Percentiles rank a stretch among this genome's conserved stretches.
Conservation (phyloP, 2,113 vertebrate genomes). For the Archocentrus centrarchus region DNA sequence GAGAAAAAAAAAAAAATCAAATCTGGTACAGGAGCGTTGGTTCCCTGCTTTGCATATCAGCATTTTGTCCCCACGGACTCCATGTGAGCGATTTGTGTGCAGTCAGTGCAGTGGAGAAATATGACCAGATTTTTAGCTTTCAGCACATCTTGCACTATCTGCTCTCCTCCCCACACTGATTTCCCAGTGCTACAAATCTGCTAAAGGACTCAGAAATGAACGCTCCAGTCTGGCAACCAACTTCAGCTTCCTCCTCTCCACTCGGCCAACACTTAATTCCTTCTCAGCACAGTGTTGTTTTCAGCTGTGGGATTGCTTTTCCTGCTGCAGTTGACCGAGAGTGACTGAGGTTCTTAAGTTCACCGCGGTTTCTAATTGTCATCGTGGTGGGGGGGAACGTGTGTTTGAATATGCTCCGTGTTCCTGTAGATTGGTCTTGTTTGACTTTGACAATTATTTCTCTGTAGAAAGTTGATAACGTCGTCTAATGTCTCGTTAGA, state of each 20-base stretch:
- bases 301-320: constrained; percentile 34
- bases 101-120: constrained; percentile 43
- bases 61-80: constrained; percentile 5
- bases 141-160: constrained; percentile 25
- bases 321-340: not conserved
- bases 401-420: not conserved
- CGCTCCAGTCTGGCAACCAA: constrained; percentile 21
- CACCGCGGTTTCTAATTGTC: not conserved
- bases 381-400: not conserved
- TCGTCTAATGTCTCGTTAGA: constrained; percentile 7
- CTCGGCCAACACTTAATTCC: constrained; percentile 22
- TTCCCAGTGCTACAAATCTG: constrained; percentile 48
- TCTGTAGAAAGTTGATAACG: not conserved
- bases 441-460: constrained; percentile 2
- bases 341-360: not conserved
- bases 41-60: constrained; percentile 32
- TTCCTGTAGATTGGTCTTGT: not conserved
- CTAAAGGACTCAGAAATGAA: constrained; percentile 40
- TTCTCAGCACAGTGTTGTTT: constrained; percentile 24
- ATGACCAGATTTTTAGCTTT: constrained; percentile 42
- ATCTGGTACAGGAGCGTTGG: not conserved
- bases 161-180: constrained; percentile 7
- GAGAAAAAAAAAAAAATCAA: not conserved
- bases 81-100: constrained; percentile 25
- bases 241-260: constrained; percentile 19